phyloP scores from a whole-genome alignment of 2,888 invertebrate species.

The Agriopis marginaria region DNA sequence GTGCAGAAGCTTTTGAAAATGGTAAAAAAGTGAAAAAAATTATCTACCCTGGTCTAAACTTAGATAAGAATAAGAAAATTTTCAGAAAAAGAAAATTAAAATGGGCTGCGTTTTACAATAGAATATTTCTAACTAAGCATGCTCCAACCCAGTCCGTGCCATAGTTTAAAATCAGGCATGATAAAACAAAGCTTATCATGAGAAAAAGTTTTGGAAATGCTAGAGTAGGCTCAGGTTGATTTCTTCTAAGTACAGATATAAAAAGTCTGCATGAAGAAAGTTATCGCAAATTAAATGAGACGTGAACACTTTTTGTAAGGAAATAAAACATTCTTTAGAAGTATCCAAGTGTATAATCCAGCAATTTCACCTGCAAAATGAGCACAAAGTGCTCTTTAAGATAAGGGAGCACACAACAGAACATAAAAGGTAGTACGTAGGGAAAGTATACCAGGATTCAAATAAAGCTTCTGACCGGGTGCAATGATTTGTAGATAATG shows the following conservation, averaged over 20 bases:
- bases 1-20: too few relatives aligned
- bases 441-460: conserved; percentile 39
- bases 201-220: too few relatives aligned
- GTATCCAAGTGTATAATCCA: conserved; percentile 26
- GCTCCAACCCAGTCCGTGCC: too few relatives aligned
- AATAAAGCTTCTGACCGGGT: conserved; percentile 49
- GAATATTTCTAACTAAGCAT: too few relatives aligned
- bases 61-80: too few relatives aligned
- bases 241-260: neutral
- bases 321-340: conserved; percentile 21
- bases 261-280: conserved; percentile 1
- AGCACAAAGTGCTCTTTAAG: conserved; percentile 32
- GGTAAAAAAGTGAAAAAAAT: too few relatives aligned
- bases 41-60: too few relatives aligned
- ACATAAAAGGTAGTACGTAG: conserved; percentile 31
- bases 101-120: too few relatives aligned
- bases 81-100: too few relatives aligned
- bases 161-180: too few relatives aligned
- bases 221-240: neutral
- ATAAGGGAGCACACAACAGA: conserved; percentile 29
- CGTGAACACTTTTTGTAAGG: conserved; percentile 13
- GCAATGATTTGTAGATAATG: conserved; percentile 52
- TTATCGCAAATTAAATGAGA: conserved; percentile 7
- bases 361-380: conserved; percentile 36
- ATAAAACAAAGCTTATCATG: too few relatives aligned